Evolutionary conservation across 2,113 vertebrate genomes (phyloP), one percentile per base, ranked within the genome.

Genomic region (Planiliza haematocheilus): DNA sequence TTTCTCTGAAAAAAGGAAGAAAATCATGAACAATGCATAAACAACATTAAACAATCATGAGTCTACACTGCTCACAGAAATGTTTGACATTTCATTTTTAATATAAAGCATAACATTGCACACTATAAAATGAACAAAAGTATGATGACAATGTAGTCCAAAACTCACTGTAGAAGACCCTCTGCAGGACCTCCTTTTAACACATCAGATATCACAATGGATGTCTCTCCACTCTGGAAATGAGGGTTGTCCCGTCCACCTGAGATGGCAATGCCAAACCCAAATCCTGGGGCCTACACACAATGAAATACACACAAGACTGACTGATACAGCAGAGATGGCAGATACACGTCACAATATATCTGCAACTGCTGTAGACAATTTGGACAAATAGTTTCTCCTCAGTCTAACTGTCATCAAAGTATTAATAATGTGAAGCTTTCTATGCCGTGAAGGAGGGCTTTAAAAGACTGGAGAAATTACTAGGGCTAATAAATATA

Each of bases 241-340:
- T 99, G 97, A 72, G 97, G 97, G 86, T 99, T 99, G 89, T 99
- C 97, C 93, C 96, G 94, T 74, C 97, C 98, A 82, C 98, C 98
- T 70, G 97, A 99, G 93, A 99, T 99, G 71, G 98, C 97, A 60
- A 99, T 99, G 74, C 97, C 98, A 93, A 99, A 99, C 46, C 98
- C 98, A 92, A 99, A 99, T 52, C 97, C 97, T 81, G 98, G 93
- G 37, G 97, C 97, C 98, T 99, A 59, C 10, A 60, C 59, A 86
- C 52, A 78, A 1, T 79, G 1, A 83, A 60, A 83, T 0, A 65
- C 21, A 81, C 0, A 72, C 9, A 69, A 39, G 1, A 55, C 20
- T 67, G 18, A 66, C 38, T 20, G n/a, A 66, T 38, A 41, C 12
- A 1, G 42, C n/a, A 65, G 8, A 21, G 7, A 37, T 36, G 3